Base-by-base conservation (phyloP, 2,888 invertebrate species). In the Macaria liturata region DNA sequence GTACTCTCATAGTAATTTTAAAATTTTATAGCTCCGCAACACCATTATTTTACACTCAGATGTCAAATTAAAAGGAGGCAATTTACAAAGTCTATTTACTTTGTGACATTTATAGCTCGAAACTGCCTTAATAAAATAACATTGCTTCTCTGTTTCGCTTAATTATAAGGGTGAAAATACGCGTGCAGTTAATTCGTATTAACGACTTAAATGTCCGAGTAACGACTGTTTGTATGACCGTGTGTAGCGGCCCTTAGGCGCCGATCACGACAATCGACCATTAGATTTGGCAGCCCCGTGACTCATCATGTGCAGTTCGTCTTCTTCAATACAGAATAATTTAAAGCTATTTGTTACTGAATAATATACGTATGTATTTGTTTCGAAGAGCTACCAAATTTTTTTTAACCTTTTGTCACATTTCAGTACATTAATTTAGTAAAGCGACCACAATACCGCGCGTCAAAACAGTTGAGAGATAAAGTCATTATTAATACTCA, bases 91-190 rank as follows among this genome's bases (percentile, higher is more conserved):
- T 67, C 69, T 76, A 71, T 78, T 81, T 79, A 74, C 72, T 66
- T 64, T 51, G 62, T 62, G 71, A 72, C 77, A 57, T 78, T 78
- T 76, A 77, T 75, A 69, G 61, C 67, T 68, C 20, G 63, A 61
- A 75, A 81, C 71, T 74, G 67, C 77, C 68, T 67, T 74, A 72
- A 81, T 79, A 81, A 83, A 82, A 78, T 76, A 72, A 76, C 74
- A 72, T 77, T 70, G 72, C 69, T 72, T 67, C 71, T 72, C 64
- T 64, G 67, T 56, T 61, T 65, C 64, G 70, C 68, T 77, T 77
- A 74, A 81, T 79, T 80, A 76, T 67, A 70, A 65, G 70, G 70
- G 69, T 66, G 72, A 72, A 65, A 70, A 69, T 65, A 66, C 64
- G 59, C 63, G 66, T 66, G 57, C 65, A 57, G 70, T 68, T 75